These are phyloP conservation scores for Acanthococcus lagerstroemiae DNA, from an alignment of 2,888 invertebrate species.

Conservation along the genomic window DNA sequence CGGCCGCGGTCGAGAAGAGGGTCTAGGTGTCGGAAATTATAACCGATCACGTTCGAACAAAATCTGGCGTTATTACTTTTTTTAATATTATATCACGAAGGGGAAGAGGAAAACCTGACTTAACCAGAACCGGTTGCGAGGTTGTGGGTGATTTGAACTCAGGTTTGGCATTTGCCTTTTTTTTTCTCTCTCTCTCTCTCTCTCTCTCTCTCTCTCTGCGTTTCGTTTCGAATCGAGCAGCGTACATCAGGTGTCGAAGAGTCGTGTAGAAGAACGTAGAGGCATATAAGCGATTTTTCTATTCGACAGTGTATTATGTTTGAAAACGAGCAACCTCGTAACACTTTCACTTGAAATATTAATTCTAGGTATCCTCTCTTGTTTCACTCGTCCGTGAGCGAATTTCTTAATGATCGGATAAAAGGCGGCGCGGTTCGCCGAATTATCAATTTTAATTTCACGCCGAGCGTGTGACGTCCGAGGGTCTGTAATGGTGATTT, in stretches of 20 bases:
- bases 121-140: neutral
- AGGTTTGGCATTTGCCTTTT: too few relatives aligned
- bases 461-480: neutral
- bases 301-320: neutral
- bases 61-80: neutral
- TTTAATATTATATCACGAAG: neutral
- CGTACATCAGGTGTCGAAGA: too few relatives aligned
- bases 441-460: neutral
- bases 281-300: too few relatives aligned
- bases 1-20: neutral
- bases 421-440: neutral
- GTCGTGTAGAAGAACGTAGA: too few relatives aligned
- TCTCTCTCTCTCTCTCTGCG: too few relatives aligned
- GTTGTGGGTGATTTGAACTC: neutral
- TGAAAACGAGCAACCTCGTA: conserved; percentile 17
- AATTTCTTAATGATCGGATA: conserved; percentile 8
- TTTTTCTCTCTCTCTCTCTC: too few relatives aligned
- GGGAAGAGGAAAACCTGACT: neutral
- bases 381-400: conserved; percentile 1
- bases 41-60: neutral
- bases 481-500: neutral
- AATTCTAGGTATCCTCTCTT: neutral
- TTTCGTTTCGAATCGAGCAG: too few relatives aligned
- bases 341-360: conserved; percentile 22
- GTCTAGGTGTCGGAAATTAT: neutral